Conservation (phyloP, 2,888 invertebrate genomes). For the Cheilosia soror region DNA sequence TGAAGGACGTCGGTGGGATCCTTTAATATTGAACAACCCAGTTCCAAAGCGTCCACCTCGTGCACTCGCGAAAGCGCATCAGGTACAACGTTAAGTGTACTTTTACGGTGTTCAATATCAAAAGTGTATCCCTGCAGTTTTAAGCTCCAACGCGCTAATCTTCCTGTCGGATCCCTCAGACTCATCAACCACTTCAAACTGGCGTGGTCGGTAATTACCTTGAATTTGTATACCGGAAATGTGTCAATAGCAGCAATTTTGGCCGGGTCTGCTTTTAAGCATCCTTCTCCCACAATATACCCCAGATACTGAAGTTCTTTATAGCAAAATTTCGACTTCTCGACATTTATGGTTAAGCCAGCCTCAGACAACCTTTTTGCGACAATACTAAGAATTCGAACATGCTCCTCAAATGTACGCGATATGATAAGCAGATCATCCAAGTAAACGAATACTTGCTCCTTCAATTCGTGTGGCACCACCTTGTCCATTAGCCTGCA, state of each 20-base stretch:
- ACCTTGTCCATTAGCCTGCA: not conserved
- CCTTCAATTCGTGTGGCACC: not conserved
- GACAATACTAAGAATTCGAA: not conserved
- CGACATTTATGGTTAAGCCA: not conserved
- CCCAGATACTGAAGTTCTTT: not conserved
- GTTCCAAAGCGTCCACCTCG: no score
- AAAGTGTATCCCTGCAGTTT: not conserved
- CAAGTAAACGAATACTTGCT: slow-evolving; percentile 12
- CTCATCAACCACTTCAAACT: not conserved
- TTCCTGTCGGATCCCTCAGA: slow-evolving; percentile 7
- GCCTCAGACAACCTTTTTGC: not conserved
- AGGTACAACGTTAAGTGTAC: not conserved
- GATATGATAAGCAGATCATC: slow-evolving; percentile 8
- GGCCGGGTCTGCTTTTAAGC: not conserved
- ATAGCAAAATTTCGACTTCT: not conserved
- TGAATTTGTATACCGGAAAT: not conserved
- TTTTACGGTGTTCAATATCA: slow-evolving; percentile 3
- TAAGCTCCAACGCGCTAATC: slow-evolving; percentile 14
- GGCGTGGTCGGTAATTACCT: not conserved
- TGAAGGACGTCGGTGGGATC: no score
- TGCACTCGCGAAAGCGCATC: not conserved
- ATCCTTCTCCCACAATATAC: not conserved
- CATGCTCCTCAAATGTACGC: slow-evolving; percentile 1
- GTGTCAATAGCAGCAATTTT: not conserved
- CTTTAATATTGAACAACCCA: no score